These are phyloP conservation scores for Drosophila nigritarsus DNA, from an alignment of 2,888 invertebrate species.

Conservation along the genomic window DNA sequence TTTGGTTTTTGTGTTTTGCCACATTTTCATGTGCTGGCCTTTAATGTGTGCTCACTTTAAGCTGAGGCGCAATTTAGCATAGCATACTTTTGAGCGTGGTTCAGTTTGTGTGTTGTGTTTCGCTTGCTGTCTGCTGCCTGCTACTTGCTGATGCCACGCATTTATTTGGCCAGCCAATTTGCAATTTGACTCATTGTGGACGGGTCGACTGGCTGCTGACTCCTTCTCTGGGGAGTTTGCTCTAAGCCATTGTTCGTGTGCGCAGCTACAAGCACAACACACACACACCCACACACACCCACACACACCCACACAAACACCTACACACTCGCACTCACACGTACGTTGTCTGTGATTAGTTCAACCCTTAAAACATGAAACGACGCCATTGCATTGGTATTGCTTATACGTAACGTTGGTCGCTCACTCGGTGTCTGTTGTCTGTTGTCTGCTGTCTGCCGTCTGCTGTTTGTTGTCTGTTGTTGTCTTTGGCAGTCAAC, in stretches of 20 bases:
- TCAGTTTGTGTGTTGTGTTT: background rate
- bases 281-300: conserved; percentile 25
- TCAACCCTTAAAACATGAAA: conserved; percentile 76
- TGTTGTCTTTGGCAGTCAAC: conserved; percentile 68
- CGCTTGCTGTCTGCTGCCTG: background rate
- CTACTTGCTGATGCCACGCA: conserved; percentile 8
- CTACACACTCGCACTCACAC: conserved; percentile 5
- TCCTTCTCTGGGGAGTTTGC: conserved; percentile 39
- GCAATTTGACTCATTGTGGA: conserved; percentile 40
- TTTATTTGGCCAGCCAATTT: conserved; percentile 52
- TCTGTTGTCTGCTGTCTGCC: conserved; percentile 29
- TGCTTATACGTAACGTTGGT: conserved; percentile 76
- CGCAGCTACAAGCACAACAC: conserved; percentile 46
- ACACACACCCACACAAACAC: conserved; percentile 24
- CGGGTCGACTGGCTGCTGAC: background rate
- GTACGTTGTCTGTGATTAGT: conserved; percentile 73
- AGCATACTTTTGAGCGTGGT: conserved; percentile 55
- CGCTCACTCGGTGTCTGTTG: conserved; percentile 21
- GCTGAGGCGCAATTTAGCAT: conserved; percentile 34
- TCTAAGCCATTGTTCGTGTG: conserved; percentile 47
- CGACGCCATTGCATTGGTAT: conserved; percentile 60
- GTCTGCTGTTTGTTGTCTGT: conserved; percentile 40
- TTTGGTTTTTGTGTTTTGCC: conserved; percentile 19
- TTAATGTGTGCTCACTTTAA: conserved; percentile 44
- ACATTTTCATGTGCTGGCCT: conserved; percentile 15